Percentiles rank a stretch among this genome's conserved stretches.
These are phyloP conservation scores for Callospermophilus lateralis DNA, from an alignment of 2,113 vertebrate genomes.

Conservation along the genomic window DNA sequence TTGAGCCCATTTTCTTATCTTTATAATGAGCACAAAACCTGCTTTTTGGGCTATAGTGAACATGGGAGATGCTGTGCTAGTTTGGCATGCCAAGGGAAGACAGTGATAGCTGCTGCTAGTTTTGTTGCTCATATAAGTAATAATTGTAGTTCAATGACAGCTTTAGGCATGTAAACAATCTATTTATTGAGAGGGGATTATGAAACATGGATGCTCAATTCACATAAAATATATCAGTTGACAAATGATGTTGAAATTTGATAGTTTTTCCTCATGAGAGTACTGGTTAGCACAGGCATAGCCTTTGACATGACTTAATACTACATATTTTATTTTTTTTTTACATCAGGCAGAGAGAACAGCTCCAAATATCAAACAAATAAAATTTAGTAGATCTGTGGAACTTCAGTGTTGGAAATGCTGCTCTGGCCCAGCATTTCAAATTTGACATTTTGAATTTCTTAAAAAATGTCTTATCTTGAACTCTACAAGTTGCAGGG, in stretches of 20 bases:
- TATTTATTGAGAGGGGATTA: constrained; percentile 5
- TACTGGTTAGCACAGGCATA: not conserved
- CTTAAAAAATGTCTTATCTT: constrained; percentile 55
- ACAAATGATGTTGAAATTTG: constrained; percentile 47
- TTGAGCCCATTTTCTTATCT: constrained; percentile 42
- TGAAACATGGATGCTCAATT: constrained; percentile 28
- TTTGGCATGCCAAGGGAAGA: not conserved
- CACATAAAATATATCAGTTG: not conserved
- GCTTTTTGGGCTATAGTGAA: not conserved
- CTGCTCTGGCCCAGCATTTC: constrained; percentile 17
- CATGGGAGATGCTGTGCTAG: not conserved
- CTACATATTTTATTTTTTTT: constrained; percentile 29
- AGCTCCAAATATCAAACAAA: not conserved
- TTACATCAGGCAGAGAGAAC: not conserved
- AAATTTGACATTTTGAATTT: constrained; percentile 33
- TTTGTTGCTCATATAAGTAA: constrained; percentile 9
- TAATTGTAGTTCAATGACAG: constrained; percentile 9
- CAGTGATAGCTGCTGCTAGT: not conserved
- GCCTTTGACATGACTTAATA: not conserved
- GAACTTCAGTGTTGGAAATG: constrained; percentile 26
- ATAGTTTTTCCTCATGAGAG: constrained; percentile 52
- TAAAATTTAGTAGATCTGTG: not conserved
- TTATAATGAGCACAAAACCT: constrained; percentile 61
- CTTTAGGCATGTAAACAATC: not conserved
- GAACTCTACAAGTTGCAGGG: not conserved